These are phyloP conservation scores for Polydesmus complanatus DNA, from an alignment of 2,888 invertebrate species.

Conservation along the genomic window DNA sequence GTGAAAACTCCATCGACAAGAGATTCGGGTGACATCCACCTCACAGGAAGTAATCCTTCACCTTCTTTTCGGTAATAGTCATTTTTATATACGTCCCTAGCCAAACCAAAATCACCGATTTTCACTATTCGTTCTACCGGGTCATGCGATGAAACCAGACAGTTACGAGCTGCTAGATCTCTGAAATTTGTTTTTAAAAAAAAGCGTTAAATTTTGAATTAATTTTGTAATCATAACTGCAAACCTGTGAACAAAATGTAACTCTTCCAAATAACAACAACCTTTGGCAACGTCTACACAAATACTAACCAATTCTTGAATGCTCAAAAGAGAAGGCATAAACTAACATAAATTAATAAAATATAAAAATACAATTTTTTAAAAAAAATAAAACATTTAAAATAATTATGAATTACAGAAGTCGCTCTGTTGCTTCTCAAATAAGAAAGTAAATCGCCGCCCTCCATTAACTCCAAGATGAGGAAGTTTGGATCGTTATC, in stretches of 20 bases:
- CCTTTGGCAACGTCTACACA: conserved; percentile 92
- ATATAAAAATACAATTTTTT: not conserved
- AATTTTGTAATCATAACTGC: not conserved
- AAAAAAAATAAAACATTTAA: not conserved
- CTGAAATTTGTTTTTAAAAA: too few species aligned
- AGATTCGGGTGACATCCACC: conserved; percentile 97
- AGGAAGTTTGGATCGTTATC: conserved; percentile 87
- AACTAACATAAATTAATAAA: conserved; percentile 16
- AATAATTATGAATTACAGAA: conserved; percentile 39
- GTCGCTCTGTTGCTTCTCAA: conserved; percentile 64
- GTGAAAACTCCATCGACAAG: conserved; percentile 91
- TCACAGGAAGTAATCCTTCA: conserved; percentile 72
- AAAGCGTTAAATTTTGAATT: not conserved
- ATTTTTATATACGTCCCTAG: conserved; percentile 90
- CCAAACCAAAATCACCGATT: conserved; percentile 93
- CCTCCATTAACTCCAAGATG: conserved; percentile 95
- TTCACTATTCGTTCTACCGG: conserved; percentile 59
- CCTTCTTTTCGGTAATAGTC: conserved; percentile 95
- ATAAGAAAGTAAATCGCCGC: conserved; percentile 84
- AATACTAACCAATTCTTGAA: conserved; percentile 77
- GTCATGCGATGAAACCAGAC: conserved; percentile 50
- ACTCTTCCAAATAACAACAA: conserved; percentile 87
- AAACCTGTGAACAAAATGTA: conserved; percentile 85
- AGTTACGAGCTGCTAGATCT: conserved; percentile 91
- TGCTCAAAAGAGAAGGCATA: conserved; percentile 39